Percentiles rank a stretch among this genome's conserved stretches.
phyloP scores from a whole-genome alignment of 1,140 invertebrate species.

The Micrasema longulum region DNA sequence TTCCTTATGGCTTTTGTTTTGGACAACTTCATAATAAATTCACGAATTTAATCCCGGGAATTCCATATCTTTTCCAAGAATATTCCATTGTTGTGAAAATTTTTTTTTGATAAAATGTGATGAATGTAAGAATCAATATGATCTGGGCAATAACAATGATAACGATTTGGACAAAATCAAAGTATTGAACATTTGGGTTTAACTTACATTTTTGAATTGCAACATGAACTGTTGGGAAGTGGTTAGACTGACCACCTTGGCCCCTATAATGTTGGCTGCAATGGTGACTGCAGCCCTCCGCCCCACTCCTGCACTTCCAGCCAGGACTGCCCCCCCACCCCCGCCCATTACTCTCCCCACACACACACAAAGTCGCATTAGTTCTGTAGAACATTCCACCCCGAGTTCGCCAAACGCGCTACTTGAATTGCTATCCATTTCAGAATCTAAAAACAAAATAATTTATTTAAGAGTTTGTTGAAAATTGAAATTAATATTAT shows the following conservation, averaged over 20 bases:
- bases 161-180: no score
- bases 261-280: slow-evolving; percentile 56
- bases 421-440: slow-evolving; percentile 60
- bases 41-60: no score
- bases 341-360: slow-evolving; percentile 57
- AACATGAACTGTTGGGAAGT: slow-evolving; percentile 55
- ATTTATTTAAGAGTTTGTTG: neutral
- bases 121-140: no score
- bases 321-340: slow-evolving; percentile 56
- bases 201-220: slow-evolving; percentile 58
- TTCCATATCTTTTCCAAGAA: no score
- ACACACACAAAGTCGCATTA: slow-evolving; percentile 56
- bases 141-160: no score
- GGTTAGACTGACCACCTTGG: slow-evolving; percentile 52
- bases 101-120: no score
- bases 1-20: no score
- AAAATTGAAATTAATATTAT: no score
- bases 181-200: no score
- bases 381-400: slow-evolving; percentile 59
- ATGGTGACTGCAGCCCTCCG: slow-evolving; percentile 58
- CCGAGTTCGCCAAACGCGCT: slow-evolving; percentile 61
- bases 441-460: slow-evolving; percentile 35
- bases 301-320: slow-evolving; percentile 58
- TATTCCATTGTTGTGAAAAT: no score
- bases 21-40: no score